These are phyloP conservation scores for Carassius auratus DNA, from an alignment of 2,113 vertebrate genomes.

Conservation along the genomic window DNA sequence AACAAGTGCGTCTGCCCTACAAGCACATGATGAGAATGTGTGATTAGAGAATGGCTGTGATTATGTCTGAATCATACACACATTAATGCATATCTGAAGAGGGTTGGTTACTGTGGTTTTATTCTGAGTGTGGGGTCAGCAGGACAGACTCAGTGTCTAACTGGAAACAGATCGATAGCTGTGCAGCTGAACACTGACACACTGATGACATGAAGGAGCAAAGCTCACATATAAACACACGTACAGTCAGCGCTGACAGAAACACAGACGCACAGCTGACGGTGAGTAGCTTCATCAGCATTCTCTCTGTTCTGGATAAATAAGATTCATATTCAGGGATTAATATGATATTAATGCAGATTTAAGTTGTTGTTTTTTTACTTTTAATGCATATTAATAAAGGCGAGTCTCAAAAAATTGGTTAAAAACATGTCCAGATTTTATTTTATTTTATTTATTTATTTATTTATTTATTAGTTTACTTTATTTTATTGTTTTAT, in stretches of 20 bases:
- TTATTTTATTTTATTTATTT: too few species aligned
- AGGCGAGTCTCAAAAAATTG: background rate
- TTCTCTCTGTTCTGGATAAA: background rate
- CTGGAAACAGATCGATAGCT: slow-evolving; percentile 42
- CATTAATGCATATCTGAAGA: too few species aligned
- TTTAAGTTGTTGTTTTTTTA: background rate
- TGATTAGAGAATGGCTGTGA: too few species aligned
- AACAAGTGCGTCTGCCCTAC: background rate
- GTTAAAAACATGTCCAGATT: background rate
- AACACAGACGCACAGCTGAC: background rate
- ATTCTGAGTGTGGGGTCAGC: background rate
- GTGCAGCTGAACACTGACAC: background rate
- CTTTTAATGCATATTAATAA: background rate
- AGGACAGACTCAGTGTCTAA: background rate
- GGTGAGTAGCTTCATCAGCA: background rate
- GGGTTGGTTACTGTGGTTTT: background rate
- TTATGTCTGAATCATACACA: too few species aligned
- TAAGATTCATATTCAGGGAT: background rate
- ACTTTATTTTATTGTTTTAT: too few species aligned
- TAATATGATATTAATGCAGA: background rate
- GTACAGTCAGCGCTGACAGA: background rate
- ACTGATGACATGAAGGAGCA: background rate
- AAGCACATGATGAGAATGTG: too few species aligned
- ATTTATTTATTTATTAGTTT: too few species aligned
- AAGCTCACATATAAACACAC: background rate